These are phyloP conservation scores for Diglossa cyanea DNA, from an alignment of 2,797 vertebrate genomes.

Conservation along the genomic window DNA sequence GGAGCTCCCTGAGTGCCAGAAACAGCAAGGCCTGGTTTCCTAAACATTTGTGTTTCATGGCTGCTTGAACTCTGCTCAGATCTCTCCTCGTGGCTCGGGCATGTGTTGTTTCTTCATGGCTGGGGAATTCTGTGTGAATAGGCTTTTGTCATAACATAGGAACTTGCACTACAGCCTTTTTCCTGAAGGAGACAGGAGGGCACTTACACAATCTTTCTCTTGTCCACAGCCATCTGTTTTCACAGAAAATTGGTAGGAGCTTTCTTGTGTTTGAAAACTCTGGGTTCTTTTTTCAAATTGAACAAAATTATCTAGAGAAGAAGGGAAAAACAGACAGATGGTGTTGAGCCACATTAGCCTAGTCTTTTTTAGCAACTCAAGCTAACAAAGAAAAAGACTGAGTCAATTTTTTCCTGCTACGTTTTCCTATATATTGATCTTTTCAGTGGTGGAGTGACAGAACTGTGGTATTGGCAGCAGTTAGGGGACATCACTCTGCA, in stretches of 20 bases:
- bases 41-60: not conserved
- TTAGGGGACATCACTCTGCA: not conserved
- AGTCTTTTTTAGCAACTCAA: not conserved
- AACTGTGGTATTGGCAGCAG: not conserved
- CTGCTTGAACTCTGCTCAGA: not conserved
- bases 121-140: constrained; percentile 51
- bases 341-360: not conserved
- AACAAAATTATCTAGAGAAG: not conserved
- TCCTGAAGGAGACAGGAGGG: not conserved
- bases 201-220: not conserved
- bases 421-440: not conserved
- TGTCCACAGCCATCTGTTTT: constrained; percentile 10
- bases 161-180: constrained; percentile 38
- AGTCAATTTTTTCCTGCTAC: not conserved
- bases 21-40: not conserved
- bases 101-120: constrained; percentile 33
- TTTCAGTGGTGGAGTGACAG: not conserved
- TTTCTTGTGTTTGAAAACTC: constrained; percentile 18
- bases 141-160: constrained; percentile 46
- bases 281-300: not conserved
- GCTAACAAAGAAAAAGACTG: not conserved
- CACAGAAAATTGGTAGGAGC: not conserved
- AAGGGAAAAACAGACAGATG: not conserved
- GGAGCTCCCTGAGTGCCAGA: not conserved
- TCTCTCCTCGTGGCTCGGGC: constrained; percentile 2